A percentile compares a stretch with the other conserved stretches of the same genome.
Evolutionary conservation across 2,797 vertebrate genomes (phyloP).

Genomic region (Hydrophis major): DNA sequence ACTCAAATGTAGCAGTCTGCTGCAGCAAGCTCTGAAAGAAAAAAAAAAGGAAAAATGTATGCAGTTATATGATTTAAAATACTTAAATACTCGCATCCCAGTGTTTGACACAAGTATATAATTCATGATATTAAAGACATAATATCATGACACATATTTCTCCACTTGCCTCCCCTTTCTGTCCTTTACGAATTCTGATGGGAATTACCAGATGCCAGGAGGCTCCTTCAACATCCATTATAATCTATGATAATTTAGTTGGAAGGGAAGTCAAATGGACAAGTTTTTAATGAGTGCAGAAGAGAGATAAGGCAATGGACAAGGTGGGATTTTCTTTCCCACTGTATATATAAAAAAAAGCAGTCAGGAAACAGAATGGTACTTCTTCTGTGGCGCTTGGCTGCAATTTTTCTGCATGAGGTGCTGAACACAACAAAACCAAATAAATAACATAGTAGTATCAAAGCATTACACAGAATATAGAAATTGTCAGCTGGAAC

Average conservation of each 20-base stretch:
- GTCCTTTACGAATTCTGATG: not conserved
- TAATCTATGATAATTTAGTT: not conserved
- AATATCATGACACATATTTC: not conserved
- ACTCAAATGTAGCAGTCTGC: not conserved
- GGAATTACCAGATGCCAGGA: not conserved
- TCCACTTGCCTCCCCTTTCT: not conserved
- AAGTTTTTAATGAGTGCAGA: not conserved
- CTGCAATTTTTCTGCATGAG: not conserved
- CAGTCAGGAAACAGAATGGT: not conserved
- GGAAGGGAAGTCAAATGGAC: not conserved
- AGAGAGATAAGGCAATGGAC: not conserved
- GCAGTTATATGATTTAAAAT: not conserved
- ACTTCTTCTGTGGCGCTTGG: not conserved
- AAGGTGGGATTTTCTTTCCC: not conserved
- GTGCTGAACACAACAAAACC: not conserved
- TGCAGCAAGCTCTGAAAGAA: not conserved
- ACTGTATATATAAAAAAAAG: not conserved
- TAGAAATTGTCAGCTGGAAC: not conserved
- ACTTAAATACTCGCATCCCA: not conserved
- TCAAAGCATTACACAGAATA: not conserved
- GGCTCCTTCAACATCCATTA: not conserved
- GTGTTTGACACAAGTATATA: not conserved
- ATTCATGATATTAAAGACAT: not conserved
- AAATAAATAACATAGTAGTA: not conserved
- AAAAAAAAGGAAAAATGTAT: not conserved